phyloP scores from a whole-genome alignment of 2,113 vertebrate species.

The Suricata suricatta region DNA sequence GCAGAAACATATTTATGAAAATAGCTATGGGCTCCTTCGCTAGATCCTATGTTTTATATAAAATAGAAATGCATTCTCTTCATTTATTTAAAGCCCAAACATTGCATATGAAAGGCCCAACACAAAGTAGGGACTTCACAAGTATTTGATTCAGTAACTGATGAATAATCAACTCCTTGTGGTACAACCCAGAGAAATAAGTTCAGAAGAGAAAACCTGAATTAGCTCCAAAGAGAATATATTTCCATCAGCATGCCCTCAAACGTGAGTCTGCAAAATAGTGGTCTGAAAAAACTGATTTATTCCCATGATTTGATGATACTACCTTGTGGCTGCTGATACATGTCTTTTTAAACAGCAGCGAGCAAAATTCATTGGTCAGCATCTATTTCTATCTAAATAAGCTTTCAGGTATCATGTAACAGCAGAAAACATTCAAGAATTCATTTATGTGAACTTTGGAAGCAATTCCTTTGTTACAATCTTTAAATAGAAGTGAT shows the following conservation, averaged over 20 bases:
- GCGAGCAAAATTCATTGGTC: conserved; percentile 63
- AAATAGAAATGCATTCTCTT: neutral
- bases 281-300: conserved; percentile 1
- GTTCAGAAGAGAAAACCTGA: neutral
- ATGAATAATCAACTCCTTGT: neutral
- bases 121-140: neutral
- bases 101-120: neutral
- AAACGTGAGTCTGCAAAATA: neutral
- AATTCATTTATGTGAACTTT: conserved; percentile 69
- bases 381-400: conserved; percentile 72
- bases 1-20: neutral
- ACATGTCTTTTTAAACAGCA: conserved; percentile 45
- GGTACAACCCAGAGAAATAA: neutral
- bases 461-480: neutral
- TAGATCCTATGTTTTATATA: neutral
- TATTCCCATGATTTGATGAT: conserved; percentile 30
- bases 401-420: conserved; percentile 53
- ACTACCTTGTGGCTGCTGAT: neutral
- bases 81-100: conserved; percentile 30
- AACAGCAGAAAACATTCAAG: conserved; percentile 54
- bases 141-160: neutral
- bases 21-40: neutral
- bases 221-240: neutral
- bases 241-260: neutral
- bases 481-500: conserved; percentile 65